Conservation (phyloP, 53 echinoderm and acorn worm species). For the Actinopyga echinites region DNA sequence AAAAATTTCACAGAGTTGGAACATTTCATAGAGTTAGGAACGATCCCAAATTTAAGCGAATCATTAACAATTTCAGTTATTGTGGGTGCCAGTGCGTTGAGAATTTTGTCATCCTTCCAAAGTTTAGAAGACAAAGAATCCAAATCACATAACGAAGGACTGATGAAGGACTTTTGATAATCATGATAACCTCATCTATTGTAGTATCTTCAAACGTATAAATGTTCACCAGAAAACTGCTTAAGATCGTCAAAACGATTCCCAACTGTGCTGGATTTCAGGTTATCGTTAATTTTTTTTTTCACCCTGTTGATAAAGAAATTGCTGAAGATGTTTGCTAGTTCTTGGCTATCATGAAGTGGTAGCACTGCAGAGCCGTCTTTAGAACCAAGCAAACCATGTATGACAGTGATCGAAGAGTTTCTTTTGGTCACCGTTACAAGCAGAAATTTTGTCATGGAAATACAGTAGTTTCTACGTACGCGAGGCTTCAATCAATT, state of each 20-base stretch:
- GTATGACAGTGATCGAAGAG: no score
- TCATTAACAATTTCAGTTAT: conserved; percentile 35
- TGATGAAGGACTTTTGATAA: conserved; percentile 15
- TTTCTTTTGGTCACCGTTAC: no score
- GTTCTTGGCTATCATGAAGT: conserved; percentile 19
- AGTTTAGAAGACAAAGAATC: conserved; percentile 33
- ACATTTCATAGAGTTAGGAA: conserved; percentile 40
- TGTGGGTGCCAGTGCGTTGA: conserved; percentile 12
- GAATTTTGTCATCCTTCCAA: conserved; percentile 6
- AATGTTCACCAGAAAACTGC: not conserved
- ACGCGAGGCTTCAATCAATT: conserved; percentile 15
- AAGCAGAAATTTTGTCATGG: not conserved
- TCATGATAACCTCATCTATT: conserved; percentile 11
- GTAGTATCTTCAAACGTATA: not conserved
- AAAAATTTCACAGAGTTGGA: no score
- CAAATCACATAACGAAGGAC: conserved; percentile 8
- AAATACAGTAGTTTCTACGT: conserved; percentile 27
- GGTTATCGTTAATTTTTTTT: conserved; percentile 19
- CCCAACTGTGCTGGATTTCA: not conserved
- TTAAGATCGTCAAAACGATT: not conserved
- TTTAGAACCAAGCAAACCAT: not conserved
- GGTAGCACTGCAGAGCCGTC: conserved; percentile 23
- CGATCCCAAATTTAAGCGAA: not conserved
- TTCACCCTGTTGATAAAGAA: conserved; percentile 41
- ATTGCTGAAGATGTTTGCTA: conserved; percentile 29